Evolutionary conservation across 2,888 invertebrate species (phyloP).

Genomic region (Schizotus pectinicornis): DNA sequence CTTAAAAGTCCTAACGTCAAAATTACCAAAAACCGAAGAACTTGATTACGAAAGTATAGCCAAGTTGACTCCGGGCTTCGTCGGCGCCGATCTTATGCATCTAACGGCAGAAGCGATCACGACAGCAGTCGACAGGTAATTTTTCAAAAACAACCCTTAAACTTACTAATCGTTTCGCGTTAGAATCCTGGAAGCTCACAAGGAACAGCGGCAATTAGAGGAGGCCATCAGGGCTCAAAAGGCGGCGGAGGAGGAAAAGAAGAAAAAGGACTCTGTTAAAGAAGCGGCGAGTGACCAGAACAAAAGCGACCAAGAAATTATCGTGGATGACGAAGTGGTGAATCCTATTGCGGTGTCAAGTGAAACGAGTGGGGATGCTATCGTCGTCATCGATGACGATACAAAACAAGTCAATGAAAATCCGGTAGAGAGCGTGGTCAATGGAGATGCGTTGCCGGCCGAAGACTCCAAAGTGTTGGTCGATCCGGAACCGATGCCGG

Average conservation of each 20-base stretch:
- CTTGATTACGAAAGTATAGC: slow-evolving; percentile 79
- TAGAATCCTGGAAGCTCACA: slow-evolving; percentile 50
- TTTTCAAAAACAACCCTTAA: not conserved
- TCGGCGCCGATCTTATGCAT: slow-evolving; percentile 91
- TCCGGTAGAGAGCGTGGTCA: slow-evolving; percentile 6
- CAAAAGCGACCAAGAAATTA: slow-evolving; percentile 37
- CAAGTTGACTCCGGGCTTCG: slow-evolving; percentile 91
- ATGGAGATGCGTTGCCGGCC: slow-evolving; percentile 4
- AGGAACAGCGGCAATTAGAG: slow-evolving; percentile 44
- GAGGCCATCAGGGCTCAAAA: slow-evolving; percentile 37
- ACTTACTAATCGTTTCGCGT: not conserved
- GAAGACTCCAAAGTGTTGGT: not conserved
- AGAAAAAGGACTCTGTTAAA: slow-evolving; percentile 18
- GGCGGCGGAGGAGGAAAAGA: slow-evolving; percentile 29
- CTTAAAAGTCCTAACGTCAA: slow-evolving; percentile 68
- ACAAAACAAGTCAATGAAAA: slow-evolving; percentile 40
- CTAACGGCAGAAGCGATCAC: slow-evolving; percentile 88
- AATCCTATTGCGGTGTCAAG: slow-evolving; percentile 34
- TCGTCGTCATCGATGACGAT: slow-evolving; percentile 37
- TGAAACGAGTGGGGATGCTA: slow-evolving; percentile 19
- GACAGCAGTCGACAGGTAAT: slow-evolving; percentile 77
- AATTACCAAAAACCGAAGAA: slow-evolving; percentile 71
- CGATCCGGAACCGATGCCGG: slow-evolving; percentile 34
- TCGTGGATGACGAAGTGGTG: slow-evolving; percentile 44
- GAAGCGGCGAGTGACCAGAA: slow-evolving; percentile 23